Percentiles rank a stretch among this genome's conserved stretches.
These are phyloP conservation scores for Campylomormyrus numenius DNA, from an alignment of 2,113 vertebrate species.

Conservation along the genomic window DNA sequence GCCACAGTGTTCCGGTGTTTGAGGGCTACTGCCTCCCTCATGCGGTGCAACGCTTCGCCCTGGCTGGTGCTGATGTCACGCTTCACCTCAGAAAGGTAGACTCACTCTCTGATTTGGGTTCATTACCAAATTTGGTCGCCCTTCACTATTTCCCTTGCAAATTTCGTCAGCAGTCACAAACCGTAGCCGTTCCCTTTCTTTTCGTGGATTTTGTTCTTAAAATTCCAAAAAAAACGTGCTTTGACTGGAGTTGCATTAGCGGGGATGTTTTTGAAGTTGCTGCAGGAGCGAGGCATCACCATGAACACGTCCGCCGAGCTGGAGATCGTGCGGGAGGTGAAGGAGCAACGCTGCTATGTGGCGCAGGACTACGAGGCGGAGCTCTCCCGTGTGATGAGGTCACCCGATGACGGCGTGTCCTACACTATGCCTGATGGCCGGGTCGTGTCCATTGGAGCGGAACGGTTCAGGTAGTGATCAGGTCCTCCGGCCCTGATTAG, in stretches of 20 bases:
- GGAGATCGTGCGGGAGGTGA: constrained; percentile 66
- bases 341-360: constrained; percentile 61
- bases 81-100: constrained; percentile 58
- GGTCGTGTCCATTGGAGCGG: constrained; percentile 41
- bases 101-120: not conserved
- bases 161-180: not conserved
- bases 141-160: not conserved
- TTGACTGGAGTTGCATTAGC: not conserved
- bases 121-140: not conserved
- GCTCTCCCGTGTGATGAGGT: constrained; percentile 21
- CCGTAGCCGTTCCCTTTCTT: not conserved
- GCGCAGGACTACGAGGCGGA: constrained; percentile 48
- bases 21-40: constrained; percentile 62
- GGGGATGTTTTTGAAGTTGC: not conserved
- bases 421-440: constrained; percentile 64
- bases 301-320: constrained; percentile 59
- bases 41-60: constrained; percentile 56
- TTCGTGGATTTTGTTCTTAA: not conserved
- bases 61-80: constrained; percentile 61
- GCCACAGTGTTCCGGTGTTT: constrained; percentile 64
- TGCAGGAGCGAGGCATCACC: constrained; percentile 58
- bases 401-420: constrained; percentile 26
- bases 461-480: constrained; percentile 57
- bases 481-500: not conserved
- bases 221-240: not conserved